Base-by-base conservation (phyloP, 2,888 invertebrate genomes). In the Melieria picta region DNA sequence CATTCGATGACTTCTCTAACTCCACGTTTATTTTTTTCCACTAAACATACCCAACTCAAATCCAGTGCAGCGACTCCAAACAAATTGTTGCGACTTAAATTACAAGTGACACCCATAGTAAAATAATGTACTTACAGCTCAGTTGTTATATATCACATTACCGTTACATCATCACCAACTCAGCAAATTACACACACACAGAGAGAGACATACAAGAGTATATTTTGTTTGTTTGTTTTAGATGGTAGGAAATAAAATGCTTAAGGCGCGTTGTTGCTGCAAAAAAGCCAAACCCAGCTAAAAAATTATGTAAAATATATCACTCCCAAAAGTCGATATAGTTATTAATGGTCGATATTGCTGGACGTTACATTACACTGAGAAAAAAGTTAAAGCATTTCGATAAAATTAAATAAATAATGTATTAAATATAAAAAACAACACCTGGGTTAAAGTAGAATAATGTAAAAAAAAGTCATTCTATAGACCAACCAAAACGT, bases 11-110 rank as follows among this genome's bases (percentile, higher is more conserved):
- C 30, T 30, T 30, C 30, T 30, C 30, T 30, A 30, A 30, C 1
- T 30, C 30, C 30, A 30, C 30, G 30, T 30, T 30, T 2, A 30
- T 30, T 30, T 30, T 30, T 30, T 30, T 30, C 30, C 30, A 30
- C 30, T 30, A 30, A 30, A 30, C 30, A 30, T 30, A 30, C 30
- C 30, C 30, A 30, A 30, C 30, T 30, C 30, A 30, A 30, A 30
- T 30, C 89, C 79, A 91, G 87, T 81, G 91, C 88, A 60, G 90
- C 90, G 75, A 90, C 90, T 84, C 91, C 91, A 91, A 71, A 64
- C 67, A 56, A 69, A 60, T 73, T 63, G 64, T 55, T n/a, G 47
- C 55, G 56, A 16, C 58, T 66, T 58, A 66, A 58, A 48, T 47
- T 66, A 42, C 13, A 48, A 58, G 58, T 66, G 48, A 50, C 30